Base-by-base conservation (phyloP, 2,797 vertebrate species). In the Lophotriccus pileatus region DNA sequence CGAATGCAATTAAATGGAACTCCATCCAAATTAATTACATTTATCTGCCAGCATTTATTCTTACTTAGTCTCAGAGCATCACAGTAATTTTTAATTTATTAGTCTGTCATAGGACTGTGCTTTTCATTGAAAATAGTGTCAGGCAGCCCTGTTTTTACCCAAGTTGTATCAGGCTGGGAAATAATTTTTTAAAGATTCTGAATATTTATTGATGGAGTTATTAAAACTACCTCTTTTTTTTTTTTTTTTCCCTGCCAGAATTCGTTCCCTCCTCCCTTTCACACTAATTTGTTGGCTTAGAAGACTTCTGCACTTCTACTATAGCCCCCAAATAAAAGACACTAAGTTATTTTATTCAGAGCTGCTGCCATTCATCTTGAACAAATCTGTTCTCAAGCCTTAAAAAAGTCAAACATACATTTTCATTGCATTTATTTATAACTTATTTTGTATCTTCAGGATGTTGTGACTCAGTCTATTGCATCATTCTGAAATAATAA, bases 1-100 rank as follows among this genome's bases (percentile, higher is more conserved):
- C 24, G 15, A 94, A 62, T 79, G 74, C 79, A 91, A 81, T 92
- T 93, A 94, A 77, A 79, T 74, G n/a, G 58, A 95, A 93, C 56
- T 55, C 36, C 22, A 36, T 75, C 72, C 58, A 76, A 90, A 93
- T 94, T 88, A 83, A 78, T 89, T 67, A 24, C 43, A 69, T 83
- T 94, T 93, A 73, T 86, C 60, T 92, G 47, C 28, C 1, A 17
- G 24, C 27, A 87, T 93, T 94, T 93, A 46, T 81, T 94, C 96
- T 94, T 55, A 30, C 30, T 78, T 89, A 59, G 53, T 93, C 52
- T 97, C 34, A 69, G 49, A 88, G 10, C 59, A 49, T 81, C 36
- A 18, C 16, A 62, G 23, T 73, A 44, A 17, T 90, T 84, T 94
- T 81, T 74, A 56, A 50, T 86, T 90, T 96, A 39, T 87, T 87